A percentile compares a stretch with the other conserved stretches of the same genome.
Evolutionary conservation across 2,113 vertebrate genomes (phyloP).

Genomic region (Solenodon paradoxus): DNA sequence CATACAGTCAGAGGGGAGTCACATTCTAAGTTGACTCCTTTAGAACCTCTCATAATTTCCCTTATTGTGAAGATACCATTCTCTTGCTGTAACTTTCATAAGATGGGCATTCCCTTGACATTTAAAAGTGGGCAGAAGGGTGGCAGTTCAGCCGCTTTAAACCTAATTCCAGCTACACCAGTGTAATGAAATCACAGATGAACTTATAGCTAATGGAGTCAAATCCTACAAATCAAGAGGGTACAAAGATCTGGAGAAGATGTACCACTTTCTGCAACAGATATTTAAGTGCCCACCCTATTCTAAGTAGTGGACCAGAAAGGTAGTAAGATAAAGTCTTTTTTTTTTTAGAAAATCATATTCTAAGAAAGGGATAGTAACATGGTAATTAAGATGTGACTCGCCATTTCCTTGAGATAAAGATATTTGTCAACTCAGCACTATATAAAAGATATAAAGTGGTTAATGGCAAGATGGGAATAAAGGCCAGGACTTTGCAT

Average conservation of each 20-base stretch:
- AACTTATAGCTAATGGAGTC: neutral
- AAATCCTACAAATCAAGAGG: neutral
- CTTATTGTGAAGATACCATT: neutral
- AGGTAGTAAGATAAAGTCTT: neutral
- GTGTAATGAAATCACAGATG: neutral
- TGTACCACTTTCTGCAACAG: neutral
- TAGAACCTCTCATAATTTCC: neutral
- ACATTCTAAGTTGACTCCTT: neutral
- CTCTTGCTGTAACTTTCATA: neutral
- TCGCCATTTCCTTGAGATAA: neutral
- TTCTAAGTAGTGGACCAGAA: neutral
- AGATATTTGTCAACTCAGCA: neutral
- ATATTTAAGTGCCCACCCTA: neutral
- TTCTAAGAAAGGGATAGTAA: neutral
- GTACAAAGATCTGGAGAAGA: neutral
- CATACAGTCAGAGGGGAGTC: neutral
- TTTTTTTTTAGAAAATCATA: neutral
- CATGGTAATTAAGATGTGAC: neutral
- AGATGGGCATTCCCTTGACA: neutral
- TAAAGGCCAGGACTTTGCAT: neutral
- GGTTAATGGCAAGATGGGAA: neutral
- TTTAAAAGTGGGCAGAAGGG: neutral
- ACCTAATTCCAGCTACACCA: neutral
- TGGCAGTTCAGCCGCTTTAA: neutral
- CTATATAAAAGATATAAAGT: neutral